Percentiles rank a stretch among this genome's conserved stretches.
These are phyloP conservation scores for Acrobasis repandana DNA, from an alignment of 2,888 invertebrate species.

Conservation along the genomic window DNA sequence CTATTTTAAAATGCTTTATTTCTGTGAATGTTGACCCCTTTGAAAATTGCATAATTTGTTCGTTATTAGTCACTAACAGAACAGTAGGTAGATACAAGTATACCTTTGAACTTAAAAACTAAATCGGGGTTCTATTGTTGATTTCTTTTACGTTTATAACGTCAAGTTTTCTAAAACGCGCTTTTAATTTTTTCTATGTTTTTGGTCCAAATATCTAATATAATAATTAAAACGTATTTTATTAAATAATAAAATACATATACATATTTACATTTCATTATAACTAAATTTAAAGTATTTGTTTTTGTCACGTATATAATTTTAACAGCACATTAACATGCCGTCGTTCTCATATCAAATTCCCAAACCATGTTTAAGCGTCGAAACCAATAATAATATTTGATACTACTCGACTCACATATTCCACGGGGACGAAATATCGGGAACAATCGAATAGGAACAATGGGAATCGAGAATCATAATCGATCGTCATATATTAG, in stretches of 20 bases:
- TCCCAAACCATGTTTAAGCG: slow-evolving; percentile 18
- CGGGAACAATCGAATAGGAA: slow-evolving; percentile 60
- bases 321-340: neutral
- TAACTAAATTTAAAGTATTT: neutral
- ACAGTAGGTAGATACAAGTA: too few species aligned
- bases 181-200: too few species aligned
- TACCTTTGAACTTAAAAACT: too few species aligned
- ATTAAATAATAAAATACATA: too few species aligned
- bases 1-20: neutral
- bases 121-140: too few species aligned
- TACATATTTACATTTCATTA: too few species aligned
- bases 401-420: slow-evolving; percentile 38
- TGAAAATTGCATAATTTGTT: neutral
- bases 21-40: neutral
- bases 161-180: too few species aligned
- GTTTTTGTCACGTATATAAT: neutral
- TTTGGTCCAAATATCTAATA: too few species aligned
- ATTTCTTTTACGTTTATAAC: too few species aligned
- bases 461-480: slow-evolving; percentile 68
- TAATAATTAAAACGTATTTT: too few species aligned
- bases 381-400: slow-evolving; percentile 43
- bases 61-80: too few species aligned
- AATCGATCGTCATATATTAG: slow-evolving; percentile 67
- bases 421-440: slow-evolving; percentile 46
- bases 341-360: slow-evolving; percentile 3